A percentile compares a stretch with the other conserved stretches of the same genome.
Conservation (phyloP, 2,888 invertebrate genomes). For the Leistus spinibarbis region DNA sequence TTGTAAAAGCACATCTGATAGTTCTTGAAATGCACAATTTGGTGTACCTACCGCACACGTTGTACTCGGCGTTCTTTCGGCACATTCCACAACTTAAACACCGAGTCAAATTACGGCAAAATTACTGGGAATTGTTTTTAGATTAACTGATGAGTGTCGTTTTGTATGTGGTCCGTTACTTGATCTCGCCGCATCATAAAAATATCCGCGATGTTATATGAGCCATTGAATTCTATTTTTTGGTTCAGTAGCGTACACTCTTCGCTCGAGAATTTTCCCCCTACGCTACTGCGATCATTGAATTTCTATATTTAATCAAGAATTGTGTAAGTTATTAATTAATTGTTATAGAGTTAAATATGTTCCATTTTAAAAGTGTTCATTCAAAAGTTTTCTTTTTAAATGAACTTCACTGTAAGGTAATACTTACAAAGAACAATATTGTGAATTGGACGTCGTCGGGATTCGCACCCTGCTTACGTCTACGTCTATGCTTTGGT, state of each 20-base stretch:
- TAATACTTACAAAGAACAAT: too few relatives aligned
- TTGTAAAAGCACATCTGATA: neutral
- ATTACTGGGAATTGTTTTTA: neutral
- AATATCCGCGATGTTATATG: neutral
- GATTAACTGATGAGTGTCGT: neutral
- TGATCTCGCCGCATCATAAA: neutral
- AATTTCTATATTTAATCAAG: too few relatives aligned
- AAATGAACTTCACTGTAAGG: too few relatives aligned
- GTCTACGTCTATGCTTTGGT: too few relatives aligned
- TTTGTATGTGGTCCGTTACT: neutral
- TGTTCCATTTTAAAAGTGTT: too few relatives aligned
- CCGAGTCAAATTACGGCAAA: neutral
- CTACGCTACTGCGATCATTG: too few relatives aligned
- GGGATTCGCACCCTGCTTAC: too few relatives aligned
- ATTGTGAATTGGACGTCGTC: too few relatives aligned
- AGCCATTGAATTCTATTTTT: neutral
- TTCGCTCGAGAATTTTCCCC: too few relatives aligned
- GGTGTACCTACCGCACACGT: neutral
- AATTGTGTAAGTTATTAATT: too few relatives aligned
- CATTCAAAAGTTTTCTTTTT: too few relatives aligned
- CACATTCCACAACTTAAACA: neutral
- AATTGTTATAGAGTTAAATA: too few relatives aligned
- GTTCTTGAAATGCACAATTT: neutral
- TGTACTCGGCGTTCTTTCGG: neutral
- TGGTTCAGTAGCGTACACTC: neutral